phyloP scores from a whole-genome alignment of 2,888 invertebrate species.

The Hyles lineata region DNA sequence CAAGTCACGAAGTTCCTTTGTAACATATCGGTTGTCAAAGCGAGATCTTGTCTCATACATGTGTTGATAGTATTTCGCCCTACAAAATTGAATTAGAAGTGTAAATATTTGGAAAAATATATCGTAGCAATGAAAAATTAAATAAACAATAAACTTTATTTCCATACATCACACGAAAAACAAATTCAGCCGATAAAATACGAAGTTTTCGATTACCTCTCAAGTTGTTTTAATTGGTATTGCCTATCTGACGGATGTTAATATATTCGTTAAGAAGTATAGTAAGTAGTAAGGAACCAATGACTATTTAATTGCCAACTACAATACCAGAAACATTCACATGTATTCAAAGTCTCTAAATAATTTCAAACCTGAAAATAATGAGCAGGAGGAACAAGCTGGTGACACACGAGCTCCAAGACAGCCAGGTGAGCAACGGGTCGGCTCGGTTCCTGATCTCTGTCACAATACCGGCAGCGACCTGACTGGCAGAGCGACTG shows the following conservation, averaged over 20 bases:
- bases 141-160: no score
- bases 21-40: conserved; percentile 90
- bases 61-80: conserved; percentile 88
- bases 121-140: no score
- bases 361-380: conserved; percentile 79
- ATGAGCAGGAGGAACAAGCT: conserved; percentile 87
- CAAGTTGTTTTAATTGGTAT: no score
- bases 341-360: not conserved
- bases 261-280: no score
- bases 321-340: no score
- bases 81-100: conserved; percentile 54
- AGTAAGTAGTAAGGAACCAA: no score
- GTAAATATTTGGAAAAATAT: not conserved
- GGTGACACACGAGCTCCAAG: conserved; percentile 87
- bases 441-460: conserved; percentile 86
- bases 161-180: no score
- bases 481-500: conserved; percentile 64
- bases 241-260: no score
- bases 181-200: no score
- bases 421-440: conserved; percentile 84
- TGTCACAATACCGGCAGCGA: conserved; percentile 85
- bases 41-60: conserved; percentile 88
- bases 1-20: conserved; percentile 86
- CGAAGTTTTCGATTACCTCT: no score
- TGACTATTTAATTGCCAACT: no score